Conservation (phyloP, 1,140 invertebrate species). For the Drosophila ohnishii region DNA sequence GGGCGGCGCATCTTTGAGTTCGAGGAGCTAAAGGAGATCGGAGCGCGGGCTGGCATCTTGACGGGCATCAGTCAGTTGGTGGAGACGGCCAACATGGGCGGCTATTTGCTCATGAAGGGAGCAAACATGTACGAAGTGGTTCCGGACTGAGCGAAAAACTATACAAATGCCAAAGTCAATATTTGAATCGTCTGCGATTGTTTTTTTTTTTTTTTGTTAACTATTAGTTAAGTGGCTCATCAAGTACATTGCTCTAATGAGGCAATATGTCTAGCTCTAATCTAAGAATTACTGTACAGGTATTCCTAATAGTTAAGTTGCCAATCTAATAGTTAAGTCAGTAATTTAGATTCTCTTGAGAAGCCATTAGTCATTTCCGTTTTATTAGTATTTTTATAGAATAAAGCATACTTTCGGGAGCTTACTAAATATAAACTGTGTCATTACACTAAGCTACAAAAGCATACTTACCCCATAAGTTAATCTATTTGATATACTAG, state of each 20-base stretch:
- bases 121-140: constrained; percentile 88
- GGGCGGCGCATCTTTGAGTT: constrained; percentile 89
- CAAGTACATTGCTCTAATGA: constrained; percentile 3
- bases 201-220: constrained; percentile 18
- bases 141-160: constrained; percentile 52
- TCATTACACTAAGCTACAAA: not conserved
- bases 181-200: constrained; percentile 31
- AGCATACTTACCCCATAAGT: not conserved
- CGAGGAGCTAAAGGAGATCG: constrained; percentile 88
- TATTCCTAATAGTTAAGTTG: not conserved
- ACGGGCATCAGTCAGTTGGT: constrained; percentile 88
- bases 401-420: constrained; percentile 29
- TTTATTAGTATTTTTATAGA: not conserved
- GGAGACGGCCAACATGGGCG: constrained; percentile 91
- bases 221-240: constrained; percentile 20
- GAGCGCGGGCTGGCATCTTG: constrained; percentile 86
- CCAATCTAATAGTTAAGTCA: not conserved
- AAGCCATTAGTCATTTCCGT: not conserved
- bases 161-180: constrained; percentile 41
- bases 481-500: too few species aligned
- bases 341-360: too few species aligned
- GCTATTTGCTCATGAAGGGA: constrained; percentile 92
- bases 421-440: not conserved
- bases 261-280: not conserved
- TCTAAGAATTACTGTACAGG: not conserved